phyloP scores from a whole-genome alignment of 2,797 vertebrate species.

The Borostomias antarcticus region DNA sequence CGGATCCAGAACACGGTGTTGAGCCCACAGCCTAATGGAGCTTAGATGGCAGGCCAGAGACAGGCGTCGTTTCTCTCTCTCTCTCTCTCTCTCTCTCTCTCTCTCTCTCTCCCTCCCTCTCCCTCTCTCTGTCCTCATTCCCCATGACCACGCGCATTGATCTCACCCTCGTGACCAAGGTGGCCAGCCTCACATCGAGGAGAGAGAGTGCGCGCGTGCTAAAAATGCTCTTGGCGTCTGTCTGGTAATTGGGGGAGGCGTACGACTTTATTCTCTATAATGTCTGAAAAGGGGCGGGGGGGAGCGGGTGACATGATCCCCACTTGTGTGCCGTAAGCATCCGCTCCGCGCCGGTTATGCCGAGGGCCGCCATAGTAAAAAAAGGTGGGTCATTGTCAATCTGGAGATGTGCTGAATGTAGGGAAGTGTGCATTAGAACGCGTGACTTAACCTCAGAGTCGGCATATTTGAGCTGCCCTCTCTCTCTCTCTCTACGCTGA shows the following conservation, averaged over 20 bases:
- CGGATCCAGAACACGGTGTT: constrained; percentile 46
- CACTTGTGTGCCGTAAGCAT: too few relatives aligned
- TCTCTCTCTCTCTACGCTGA: constrained; percentile 59
- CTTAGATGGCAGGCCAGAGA: constrained; percentile 54
- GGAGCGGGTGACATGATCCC: too few relatives aligned
- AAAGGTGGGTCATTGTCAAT: constrained; percentile 55
- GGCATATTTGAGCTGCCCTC: constrained; percentile 60
- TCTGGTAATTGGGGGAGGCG: constrained; percentile 44
- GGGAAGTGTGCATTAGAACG: constrained; percentile 58
- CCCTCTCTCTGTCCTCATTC: constrained; percentile 23
- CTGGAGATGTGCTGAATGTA: constrained; percentile 65
- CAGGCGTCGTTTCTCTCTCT: constrained; percentile 44
- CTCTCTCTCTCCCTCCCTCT: constrained; percentile 28
- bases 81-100: constrained; percentile 43
- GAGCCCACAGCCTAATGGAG: constrained; percentile 62
- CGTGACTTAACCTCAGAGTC: constrained; percentile 52
- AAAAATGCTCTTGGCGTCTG: constrained; percentile 32
- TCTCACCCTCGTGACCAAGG: constrained; percentile 39
- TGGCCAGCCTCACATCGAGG: constrained; percentile 45
- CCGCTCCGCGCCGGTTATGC: constrained; percentile 12
- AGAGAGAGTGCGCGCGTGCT: constrained; percentile 25
- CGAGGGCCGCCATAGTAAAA: constrained; percentile 36
- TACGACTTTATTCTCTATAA: constrained; percentile 46
- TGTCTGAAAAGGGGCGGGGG: constrained; percentile 34
- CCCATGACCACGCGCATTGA: constrained; percentile 53